A percentile compares a stretch with the other conserved stretches of the same genome.
Conservation (phyloP, 2,113 vertebrate species). For the Cygnus atratus region DNA sequence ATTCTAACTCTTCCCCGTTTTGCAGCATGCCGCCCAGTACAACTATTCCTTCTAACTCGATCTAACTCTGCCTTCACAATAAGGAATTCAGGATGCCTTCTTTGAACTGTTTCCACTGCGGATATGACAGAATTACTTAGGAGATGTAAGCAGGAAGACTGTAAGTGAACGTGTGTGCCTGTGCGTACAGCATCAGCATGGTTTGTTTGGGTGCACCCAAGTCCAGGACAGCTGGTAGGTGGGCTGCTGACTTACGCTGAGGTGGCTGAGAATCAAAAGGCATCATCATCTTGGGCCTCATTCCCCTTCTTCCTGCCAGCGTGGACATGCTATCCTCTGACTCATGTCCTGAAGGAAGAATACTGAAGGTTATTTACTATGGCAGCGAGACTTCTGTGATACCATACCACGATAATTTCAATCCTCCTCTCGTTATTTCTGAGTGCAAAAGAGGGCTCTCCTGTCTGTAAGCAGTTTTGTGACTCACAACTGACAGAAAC, state of each 20-base stretch:
- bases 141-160: background rate
- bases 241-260: conserved; percentile 89
- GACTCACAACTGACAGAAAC: background rate
- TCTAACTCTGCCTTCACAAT: background rate
- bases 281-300: conserved; percentile 99
- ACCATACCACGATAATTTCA: background rate
- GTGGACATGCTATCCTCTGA: conserved; percentile 98
- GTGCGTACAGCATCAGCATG: background rate
- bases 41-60: background rate
- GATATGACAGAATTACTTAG: background rate
- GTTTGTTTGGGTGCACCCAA: background rate
- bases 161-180: background rate
- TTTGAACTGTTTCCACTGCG: background rate
- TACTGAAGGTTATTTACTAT: background rate
- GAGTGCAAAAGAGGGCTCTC: background rate
- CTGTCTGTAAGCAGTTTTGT: background rate
- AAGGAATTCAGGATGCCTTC: background rate
- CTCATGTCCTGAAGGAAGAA: conserved; percentile 88
- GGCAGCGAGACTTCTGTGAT: background rate
- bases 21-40: background rate
- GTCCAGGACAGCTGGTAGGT: background rate
- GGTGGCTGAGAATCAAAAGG: conserved; percentile 98
- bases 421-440: background rate
- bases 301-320: conserved; percentile 92
- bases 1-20: background rate